These are phyloP conservation scores for Python bivittatus DNA, from an alignment of 2,113 vertebrate genomes.

Conservation along the genomic window DNA sequence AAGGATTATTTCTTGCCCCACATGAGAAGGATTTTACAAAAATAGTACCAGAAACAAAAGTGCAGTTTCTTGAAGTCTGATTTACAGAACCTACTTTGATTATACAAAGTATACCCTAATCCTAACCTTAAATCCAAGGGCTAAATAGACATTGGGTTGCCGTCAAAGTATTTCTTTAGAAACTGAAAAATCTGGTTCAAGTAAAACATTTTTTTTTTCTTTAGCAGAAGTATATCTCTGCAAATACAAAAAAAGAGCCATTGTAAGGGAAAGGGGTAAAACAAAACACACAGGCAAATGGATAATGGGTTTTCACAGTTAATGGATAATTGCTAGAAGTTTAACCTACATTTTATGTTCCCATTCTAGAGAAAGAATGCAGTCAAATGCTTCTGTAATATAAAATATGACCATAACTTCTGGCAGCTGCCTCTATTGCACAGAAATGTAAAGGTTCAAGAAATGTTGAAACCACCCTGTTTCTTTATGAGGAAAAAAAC, in stretches of 20 bases:
- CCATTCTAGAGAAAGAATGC: not conserved
- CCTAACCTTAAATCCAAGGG: not conserved
- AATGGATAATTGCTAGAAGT: not conserved
- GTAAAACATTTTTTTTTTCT: not conserved
- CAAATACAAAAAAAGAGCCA: not conserved
- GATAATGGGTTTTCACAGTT: not conserved
- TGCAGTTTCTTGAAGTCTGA: not conserved
- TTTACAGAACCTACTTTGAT: not conserved
- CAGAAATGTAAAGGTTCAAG: not conserved
- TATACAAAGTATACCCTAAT: not conserved
- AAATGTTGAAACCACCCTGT: not conserved
- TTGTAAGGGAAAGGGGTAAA: not conserved
- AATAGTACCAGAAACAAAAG: not conserved
- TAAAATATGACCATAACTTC: not conserved
- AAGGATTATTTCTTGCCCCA: not conserved
- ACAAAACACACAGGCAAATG: rapidly evolving
- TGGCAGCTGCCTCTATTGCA: not conserved
- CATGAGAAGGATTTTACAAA: not conserved
- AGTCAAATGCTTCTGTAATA: not conserved
- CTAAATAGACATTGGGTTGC: not conserved
- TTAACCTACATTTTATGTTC: no score
- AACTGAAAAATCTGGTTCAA: rapidly evolving
- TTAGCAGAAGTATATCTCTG: not conserved
- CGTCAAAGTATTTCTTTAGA: not conserved
- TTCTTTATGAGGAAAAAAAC: not conserved